Evolutionary conservation across 1,140 invertebrate genomes (phyloP).

Genomic region (Drosophila pandora): DNA sequence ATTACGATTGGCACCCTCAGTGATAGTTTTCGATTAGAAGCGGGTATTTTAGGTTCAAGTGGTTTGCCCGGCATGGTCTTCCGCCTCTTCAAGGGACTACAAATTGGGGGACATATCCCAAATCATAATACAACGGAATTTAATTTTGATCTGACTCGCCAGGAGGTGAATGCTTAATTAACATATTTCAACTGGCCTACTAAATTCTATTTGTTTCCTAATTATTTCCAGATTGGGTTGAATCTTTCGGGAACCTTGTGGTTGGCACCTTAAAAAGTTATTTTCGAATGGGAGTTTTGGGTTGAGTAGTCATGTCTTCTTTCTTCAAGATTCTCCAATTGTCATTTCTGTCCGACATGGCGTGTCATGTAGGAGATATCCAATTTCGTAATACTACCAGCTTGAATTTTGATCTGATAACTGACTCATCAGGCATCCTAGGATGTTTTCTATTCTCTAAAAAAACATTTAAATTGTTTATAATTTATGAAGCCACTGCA

Average conservation of each 20-base stretch:
- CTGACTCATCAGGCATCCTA: background rate
- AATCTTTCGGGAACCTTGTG: no score
- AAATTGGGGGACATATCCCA: background rate
- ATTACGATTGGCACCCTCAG: background rate
- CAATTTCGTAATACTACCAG: no score
- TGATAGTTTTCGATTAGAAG: background rate
- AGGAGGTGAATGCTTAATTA: no score
- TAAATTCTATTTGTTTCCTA: no score
- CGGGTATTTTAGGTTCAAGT: background rate
- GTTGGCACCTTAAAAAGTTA: background rate
- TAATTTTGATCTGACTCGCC: background rate
- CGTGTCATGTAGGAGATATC: no score
- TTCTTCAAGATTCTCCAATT: no score
- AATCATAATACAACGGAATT: background rate
- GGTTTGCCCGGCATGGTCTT: background rate
- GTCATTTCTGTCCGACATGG: no score
- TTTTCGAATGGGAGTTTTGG: background rate
- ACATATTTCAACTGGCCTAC: no score
- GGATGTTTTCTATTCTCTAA: background rate
- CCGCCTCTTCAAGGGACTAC: background rate
- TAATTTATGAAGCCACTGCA: slow-evolving; percentile 46
- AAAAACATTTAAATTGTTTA: slow-evolving; percentile 40
- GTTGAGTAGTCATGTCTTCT: no score
- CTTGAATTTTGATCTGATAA: no score
- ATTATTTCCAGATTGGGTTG: no score